Evolutionary conservation across 1,140 invertebrate genomes (phyloP), one percentile per base, ranked within the genome.

Genomic region (Galleria mellonella): DNA sequence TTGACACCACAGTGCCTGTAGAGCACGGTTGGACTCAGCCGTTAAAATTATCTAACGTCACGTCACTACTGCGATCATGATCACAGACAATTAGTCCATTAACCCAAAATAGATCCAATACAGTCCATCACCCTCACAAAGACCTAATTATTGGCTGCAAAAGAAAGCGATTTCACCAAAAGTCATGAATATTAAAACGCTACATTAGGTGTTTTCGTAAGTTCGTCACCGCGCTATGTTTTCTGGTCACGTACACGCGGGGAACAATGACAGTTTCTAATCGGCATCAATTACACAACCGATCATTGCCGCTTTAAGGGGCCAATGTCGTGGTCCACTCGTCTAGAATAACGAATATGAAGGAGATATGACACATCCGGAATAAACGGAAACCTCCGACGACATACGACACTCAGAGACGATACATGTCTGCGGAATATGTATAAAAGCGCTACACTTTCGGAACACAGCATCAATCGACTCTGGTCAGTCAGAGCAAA

Each of bases 201-300:
- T 50, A 62, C 57, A 56, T 67, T 69, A 61, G 58, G 63, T 51
- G 59, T 76, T 76, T 71, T 75, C 63, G 71, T 72, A 70, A 70
- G 60, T 56, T 58, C 46, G 57, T 55, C 52, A 64, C 50, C 47
- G 45, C 36, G 32, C 41, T 40, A 29, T n/a, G 32, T 63, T 61
- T 41, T 43, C 64, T 28, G 32, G 58, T 63, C 79, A 77, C 69
- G 77, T 77, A 43, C 60, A 40, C 44, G 50, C 59, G 47, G 50
- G 55, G 54, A 57, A 83, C 77, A 81, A 83, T 81, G 75, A 68
- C 75, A 70, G 56, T 61, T 71, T 59, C 72, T 82, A 82, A 79
- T 75, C 73, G 71, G 58, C 44, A 55, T 47, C 44, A 49, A 45
- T 81, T 77, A 74, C 72, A 57, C 76, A 81, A 84, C 51, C 55